Base-by-base conservation (phyloP, 2,888 invertebrate genomes). In the Oscheius myriophilus region DNA sequence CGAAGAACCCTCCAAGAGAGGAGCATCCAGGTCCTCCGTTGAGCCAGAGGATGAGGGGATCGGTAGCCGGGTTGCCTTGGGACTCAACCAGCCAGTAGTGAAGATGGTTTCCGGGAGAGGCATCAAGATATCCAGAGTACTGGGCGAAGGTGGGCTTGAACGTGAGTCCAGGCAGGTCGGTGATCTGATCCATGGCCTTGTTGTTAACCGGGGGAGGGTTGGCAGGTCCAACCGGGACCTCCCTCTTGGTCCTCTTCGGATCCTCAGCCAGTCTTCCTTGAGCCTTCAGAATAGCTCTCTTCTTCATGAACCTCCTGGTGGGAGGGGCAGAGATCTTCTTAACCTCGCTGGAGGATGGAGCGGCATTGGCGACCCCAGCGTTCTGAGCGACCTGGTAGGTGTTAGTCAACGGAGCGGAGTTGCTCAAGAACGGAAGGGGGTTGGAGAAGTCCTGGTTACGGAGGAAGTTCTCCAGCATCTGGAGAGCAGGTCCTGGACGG, bases 401-500 rank as follows among this genome's bases (percentile, higher is more conserved):
- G 14, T 70, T 39, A 4, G 71, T 67, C n/a, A 80, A 73, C 25
- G 75, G 74, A 62, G 70, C 72, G 18, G 76, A 70, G 0, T 71
- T 55, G 53, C 77, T 72, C 26, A 65, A 64, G n/a, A 70, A 61
- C 11, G 79, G 75, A 0, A 71, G 55, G 1, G 75, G 76, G 55
- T 72, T 75, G 49, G 75, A 80, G 61, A 73, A 71, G 63, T 72
- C 69, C 67, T 78, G 69, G 23, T 74, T 73, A 12, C 67, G 53
- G n/a, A 81, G 46, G 65, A 92, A 91, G 70, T 91, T 88, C 26
- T 90, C 90, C 53, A 93, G 92, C 86, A 93, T 88, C 87, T 92
- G 91, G 23, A 91, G 89, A 2, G 92, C 91, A 91, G 92, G 92
- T 80, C 91, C 90, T 0, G 93, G 92, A 86, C 93, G 92, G 88